Evolutionary conservation across 2,888 invertebrate genomes (phyloP).

Genomic region (Agonum fuliginosum): DNA sequence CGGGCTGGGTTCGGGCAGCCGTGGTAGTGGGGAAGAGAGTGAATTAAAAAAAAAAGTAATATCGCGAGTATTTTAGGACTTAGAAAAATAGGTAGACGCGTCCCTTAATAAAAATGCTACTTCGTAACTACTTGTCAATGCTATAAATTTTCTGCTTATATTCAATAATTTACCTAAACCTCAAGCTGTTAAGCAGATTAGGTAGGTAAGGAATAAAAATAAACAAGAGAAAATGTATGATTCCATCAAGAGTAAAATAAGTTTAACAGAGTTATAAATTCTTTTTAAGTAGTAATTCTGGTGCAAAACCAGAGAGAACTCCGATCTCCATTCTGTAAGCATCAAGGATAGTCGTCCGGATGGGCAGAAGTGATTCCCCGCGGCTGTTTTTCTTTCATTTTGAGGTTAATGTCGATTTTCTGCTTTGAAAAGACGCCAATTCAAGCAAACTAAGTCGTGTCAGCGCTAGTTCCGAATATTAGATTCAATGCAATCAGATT

Average conservation of each 20-base stretch:
- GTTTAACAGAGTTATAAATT: constrained; percentile 10
- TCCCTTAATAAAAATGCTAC: too few relatives aligned
- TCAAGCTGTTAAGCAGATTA: too few relatives aligned
- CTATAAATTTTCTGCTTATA: too few relatives aligned
- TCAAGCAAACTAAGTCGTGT: constrained; percentile 41
- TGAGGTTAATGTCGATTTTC: constrained; percentile 56
- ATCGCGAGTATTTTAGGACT: too few relatives aligned
- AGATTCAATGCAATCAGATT: constrained; percentile 45
- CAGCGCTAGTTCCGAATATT: constrained; percentile 37
- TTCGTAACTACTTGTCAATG: too few relatives aligned
- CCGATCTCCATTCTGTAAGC: background rate
- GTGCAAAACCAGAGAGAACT: background rate
- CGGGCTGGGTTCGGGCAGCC: too few relatives aligned
- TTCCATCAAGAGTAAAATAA: background rate
- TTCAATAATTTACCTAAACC: too few relatives aligned
- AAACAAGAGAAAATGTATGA: too few relatives aligned
- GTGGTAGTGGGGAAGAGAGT: too few relatives aligned
- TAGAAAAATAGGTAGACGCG: too few relatives aligned
- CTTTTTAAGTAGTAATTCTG: constrained; percentile 15
- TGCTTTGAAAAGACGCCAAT: constrained; percentile 47
- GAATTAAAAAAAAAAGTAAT: too few relatives aligned
- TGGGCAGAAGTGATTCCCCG: constrained; percentile 57
- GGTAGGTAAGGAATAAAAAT: too few relatives aligned
- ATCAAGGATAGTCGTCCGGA: constrained; percentile 25
- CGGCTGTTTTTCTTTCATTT: constrained; percentile 62